Base-by-base conservation (phyloP, 2,113 vertebrate species). In the Xerus inauris region DNA sequence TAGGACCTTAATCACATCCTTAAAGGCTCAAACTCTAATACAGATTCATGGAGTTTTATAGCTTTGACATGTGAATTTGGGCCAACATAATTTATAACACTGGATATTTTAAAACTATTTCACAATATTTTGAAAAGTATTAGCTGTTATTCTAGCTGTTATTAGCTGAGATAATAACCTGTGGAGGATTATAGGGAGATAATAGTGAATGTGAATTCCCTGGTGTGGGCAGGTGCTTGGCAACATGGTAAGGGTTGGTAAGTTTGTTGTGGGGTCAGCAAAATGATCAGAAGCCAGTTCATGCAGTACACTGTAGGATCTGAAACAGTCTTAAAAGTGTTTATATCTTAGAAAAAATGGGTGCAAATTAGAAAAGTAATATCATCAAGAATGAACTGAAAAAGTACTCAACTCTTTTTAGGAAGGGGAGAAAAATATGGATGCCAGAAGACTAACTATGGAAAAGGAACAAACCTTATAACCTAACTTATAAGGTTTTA, bases 181-280 rank as follows among this genome's bases (percentile, higher is more conserved):
- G 20, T 35, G 24, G 38, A 67, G 14, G 11, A 51, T 32, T 65
- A 32, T 0, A 64, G 28, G 62, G 5, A 59, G 28, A 64, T 20
- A 73, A 35, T 1, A 51, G 22, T 32, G 6, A 28, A 3, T 59
- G 10, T 73, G 64, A 62, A 47, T 0, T 35, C 12, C 1, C 0
- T 54, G 51, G 17, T 8, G 3, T n/a, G 14, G 6, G 17, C 73
- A 32, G 32, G 38, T 67, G 10, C 24, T 88, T 86, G 17, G 0
- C 38, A 87, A 38, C 20, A 32, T 14, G 4, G 5, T 79, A 6
- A 64, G 45, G 54, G 35, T 1, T 4, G 12, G 0, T 69, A 30
- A 30, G 1, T 30, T 49, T 57, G 35, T 54, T 90, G n/a, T 17
- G 35, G 62, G 40, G 45, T 80, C 5, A 32, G 16, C 35, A 30